Conservation (phyloP, 2,888 invertebrate species). For the Lochmaea capreae region DNA sequence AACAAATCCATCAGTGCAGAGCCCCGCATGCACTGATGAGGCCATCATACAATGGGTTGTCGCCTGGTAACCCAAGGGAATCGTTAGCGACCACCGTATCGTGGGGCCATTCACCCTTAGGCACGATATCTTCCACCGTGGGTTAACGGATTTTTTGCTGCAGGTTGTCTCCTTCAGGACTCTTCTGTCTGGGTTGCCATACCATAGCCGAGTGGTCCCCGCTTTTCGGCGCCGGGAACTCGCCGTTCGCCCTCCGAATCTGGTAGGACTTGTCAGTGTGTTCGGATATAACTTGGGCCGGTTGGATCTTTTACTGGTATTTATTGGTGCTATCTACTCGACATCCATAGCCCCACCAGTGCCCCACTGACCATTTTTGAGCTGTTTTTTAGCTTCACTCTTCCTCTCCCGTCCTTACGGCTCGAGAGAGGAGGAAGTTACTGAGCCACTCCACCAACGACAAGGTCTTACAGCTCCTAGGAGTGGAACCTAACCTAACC, state of each 20-base stretch:
- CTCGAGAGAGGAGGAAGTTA: no score
- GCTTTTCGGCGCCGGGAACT: background rate
- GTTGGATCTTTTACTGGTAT: background rate
- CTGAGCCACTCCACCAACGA: no score
- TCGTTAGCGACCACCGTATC: background rate
- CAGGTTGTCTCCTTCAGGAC: slow-evolving; percentile 1
- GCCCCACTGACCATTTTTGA: no score
- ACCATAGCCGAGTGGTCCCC: background rate
- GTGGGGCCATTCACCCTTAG: background rate
- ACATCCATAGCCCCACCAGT: no score
- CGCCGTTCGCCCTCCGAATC: background rate
- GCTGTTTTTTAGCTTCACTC: no score
- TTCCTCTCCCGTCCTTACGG: background rate
- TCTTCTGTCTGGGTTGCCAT: background rate
- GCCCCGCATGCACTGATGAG: background rate
- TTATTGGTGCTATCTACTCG: no score
- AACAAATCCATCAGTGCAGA: background rate
- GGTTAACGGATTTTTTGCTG: background rate
- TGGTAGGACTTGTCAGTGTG: background rate
- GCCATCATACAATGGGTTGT: background rate
- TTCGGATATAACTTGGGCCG: background rate
- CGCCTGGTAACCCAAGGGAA: slow-evolving; percentile 1
- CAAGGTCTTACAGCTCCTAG: no score
- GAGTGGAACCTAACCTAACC: background rate
- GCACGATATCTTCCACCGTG: slow-evolving; percentile 3